Base-by-base conservation (phyloP, 2,888 invertebrate species). In the Phaedon cochleariae region DNA sequence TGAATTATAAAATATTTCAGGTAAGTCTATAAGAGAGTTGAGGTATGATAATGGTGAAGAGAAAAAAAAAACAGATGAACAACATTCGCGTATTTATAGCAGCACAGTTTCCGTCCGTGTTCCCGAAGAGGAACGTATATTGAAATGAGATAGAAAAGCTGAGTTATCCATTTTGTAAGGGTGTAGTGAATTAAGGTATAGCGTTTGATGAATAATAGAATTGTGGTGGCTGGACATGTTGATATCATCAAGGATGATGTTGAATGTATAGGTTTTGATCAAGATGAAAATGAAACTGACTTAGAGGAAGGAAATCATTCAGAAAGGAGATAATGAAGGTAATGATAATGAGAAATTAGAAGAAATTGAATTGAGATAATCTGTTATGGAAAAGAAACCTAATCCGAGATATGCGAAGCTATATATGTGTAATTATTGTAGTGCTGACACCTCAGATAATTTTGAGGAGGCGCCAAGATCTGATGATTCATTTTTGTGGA, bases 1-100 rank as follows among this genome's bases (percentile, higher is more conserved):
- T 53, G 26, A 61, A 63, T 59, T 71, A 12, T 20, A 48, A 46
- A 46, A 46, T 46, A 20, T 49, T 21, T 20, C 49, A 20, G 20
- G 21, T 21, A 55, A 41, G 15, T 45, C 45, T n/a, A 45, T 57
- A 21, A 57, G 29, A 41, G 45, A 41, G 15, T 41, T 57, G 57
- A 12, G 41, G 45, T 57, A 45, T 57, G 57, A 57, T 41, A 57
- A 57, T 57, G 41, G 57, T 21, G 45, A 57, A 12, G 57, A 57
- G 15, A 45, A 41, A 4, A 64, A 31, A 17, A 64, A 64, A 52
- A 46, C 64, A 20, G 18, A 52, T 22, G 46, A 59, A 7, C 1
- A 45, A 1, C 3, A 59, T 59, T 26, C 48, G 20, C 18, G 20
- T 15, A 46, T 59, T 15, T 54, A 59, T 59, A 21, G 49, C 17